Conservation (phyloP, 2,797 vertebrate genomes). For the Vireo griseus region DNA sequence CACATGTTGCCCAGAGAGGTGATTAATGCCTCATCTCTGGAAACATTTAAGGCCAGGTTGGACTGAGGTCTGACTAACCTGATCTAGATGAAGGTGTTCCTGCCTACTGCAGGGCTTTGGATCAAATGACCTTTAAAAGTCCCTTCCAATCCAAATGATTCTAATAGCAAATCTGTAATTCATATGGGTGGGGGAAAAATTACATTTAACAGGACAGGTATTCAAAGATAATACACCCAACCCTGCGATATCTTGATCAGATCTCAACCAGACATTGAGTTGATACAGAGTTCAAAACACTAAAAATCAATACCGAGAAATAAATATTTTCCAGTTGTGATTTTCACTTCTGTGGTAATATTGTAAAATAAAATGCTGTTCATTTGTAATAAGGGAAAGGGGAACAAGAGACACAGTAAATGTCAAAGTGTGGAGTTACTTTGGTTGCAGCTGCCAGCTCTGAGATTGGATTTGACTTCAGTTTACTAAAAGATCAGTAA, state of each 20-base stretch:
- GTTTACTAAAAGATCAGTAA: neutral
- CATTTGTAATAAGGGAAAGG: neutral
- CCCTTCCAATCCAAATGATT: neutral
- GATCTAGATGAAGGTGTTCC: neutral
- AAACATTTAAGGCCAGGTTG: neutral
- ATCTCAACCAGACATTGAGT: neutral
- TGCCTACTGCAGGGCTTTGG: neutral
- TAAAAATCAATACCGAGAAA: neutral
- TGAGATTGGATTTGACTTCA: neutral
- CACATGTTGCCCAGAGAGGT: neutral
- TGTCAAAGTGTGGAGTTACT: neutral
- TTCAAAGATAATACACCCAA: neutral
- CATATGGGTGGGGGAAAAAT: neutral
- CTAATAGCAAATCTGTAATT: neutral
- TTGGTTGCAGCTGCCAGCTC: neutral
- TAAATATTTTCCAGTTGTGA: neutral
- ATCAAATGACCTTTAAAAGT: neutral
- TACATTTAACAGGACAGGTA: neutral
- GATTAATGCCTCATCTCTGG: neutral
- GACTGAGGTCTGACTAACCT: neutral
- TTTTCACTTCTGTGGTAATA: neutral
- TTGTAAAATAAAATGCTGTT: neutral
- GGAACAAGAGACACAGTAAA: neutral
- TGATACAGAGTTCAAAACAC: neutral
- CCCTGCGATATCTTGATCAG: neutral